Evolutionary conservation across 2,888 invertebrate genomes (phyloP).

Genomic region (Timema cristinae): DNA sequence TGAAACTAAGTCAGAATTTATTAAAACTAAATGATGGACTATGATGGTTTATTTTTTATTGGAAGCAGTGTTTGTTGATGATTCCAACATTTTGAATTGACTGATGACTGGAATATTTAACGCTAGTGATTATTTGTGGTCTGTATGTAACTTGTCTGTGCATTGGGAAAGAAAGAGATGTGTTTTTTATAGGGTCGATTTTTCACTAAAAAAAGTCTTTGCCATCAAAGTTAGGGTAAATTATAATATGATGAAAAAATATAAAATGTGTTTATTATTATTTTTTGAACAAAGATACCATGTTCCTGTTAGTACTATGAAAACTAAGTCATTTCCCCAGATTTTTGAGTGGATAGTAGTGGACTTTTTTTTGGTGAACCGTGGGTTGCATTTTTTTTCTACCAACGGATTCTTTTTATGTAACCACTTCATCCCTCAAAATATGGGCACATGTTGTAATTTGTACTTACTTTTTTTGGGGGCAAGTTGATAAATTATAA

Average conservation of each 20-base stretch:
- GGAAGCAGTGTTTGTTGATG: slow-evolving; percentile 23
- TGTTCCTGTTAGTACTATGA: slow-evolving; percentile 33
- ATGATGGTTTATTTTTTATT: slow-evolving; percentile 16
- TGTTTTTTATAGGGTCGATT: slow-evolving; percentile 27
- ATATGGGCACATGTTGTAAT: slow-evolving; percentile 32
- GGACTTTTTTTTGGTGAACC: slow-evolving; percentile 12
- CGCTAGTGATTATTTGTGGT: slow-evolving; percentile 12
- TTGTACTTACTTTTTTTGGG: slow-evolving; percentile 33
- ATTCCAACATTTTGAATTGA: slow-evolving; percentile 23
- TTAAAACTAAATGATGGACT: slow-evolving; percentile 23
- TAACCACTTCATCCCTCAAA: slow-evolving; percentile 18
- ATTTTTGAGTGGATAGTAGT: slow-evolving; percentile 24
- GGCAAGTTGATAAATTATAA: slow-evolving; percentile 31
- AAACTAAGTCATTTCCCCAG: slow-evolving; percentile 33
- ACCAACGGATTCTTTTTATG: slow-evolving; percentile 6
- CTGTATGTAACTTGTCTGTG: no score
- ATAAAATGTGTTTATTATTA: slow-evolving; percentile 22
- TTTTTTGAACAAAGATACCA: slow-evolving; percentile 32
- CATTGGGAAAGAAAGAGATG: slow-evolving; percentile 23
- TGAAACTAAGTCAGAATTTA: slow-evolving; percentile 32
- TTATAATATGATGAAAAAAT: slow-evolving; percentile 18
- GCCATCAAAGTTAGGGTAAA: slow-evolving; percentile 29
- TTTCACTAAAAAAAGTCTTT: slow-evolving; percentile 22
- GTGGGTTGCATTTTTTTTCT: slow-evolving; percentile 7
- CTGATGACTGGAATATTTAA: slow-evolving; percentile 24